Conservation (phyloP, 1,140 invertebrate genomes). For the Bombus difficillimus region DNA sequence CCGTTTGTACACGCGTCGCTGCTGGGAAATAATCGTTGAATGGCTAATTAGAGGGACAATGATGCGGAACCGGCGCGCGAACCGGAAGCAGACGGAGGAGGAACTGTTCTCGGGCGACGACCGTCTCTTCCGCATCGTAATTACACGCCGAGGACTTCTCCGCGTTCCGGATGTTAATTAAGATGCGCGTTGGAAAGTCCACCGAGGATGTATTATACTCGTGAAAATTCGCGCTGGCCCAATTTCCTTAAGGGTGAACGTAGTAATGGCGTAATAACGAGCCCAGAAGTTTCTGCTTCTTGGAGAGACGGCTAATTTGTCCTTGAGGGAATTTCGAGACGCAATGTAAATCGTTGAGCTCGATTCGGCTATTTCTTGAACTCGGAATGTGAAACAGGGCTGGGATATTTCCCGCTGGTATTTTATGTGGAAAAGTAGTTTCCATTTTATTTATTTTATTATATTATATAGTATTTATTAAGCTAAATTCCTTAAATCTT, state of each 20-base stretch:
- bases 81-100: conserved; percentile 70
- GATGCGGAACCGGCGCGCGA: conserved; percentile 70
- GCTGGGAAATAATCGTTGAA: conserved; percentile 75
- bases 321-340: neutral
- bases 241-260: neutral
- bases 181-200: conserved; percentile 1
- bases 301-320: neutral
- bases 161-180: conserved; percentile 46
- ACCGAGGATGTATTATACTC: neutral
- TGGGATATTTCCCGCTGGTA: too few relatives aligned
- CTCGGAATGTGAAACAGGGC: too few relatives aligned
- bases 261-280: conserved; percentile 7
- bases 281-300: neutral
- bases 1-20: conserved; percentile 65
- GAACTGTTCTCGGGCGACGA: conserved; percentile 46
- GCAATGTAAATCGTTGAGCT: too few relatives aligned
- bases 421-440: too few relatives aligned
- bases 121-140: conserved; percentile 67
- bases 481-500: too few relatives aligned
- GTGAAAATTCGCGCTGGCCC: conserved; percentile 4
- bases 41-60: conserved; percentile 78
- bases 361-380: too few relatives aligned
- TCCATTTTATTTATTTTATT: too few relatives aligned
- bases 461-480: too few relatives aligned
- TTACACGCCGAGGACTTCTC: conserved; percentile 48